These are phyloP conservation scores for Danio rerio DNA, from an alignment of 2,113 vertebrate species.

Conservation along the genomic window GRCz12tu NC_133189.1:44644001-44644500, in stretches of 20 bases:
- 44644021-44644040: not conserved
- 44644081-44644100: not conserved
- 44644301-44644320: slow-evolving; percentile 27
- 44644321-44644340: not conserved
- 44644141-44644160: not conserved
- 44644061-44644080: not conserved
- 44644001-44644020: not conserved
- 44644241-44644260: not conserved
- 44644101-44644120: not conserved
- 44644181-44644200: slow-evolving; percentile 14
- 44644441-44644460: slow-evolving; percentile 25
- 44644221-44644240: slow-evolving; percentile 9
- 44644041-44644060: not conserved
- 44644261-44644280: slow-evolving; percentile 16
- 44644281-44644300: slow-evolving; percentile 16
- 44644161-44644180: slow-evolving; percentile 22
- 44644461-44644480: slow-evolving; percentile 33
- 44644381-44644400: slow-evolving; percentile 36
- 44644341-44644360: slow-evolving; percentile 31
- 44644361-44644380: slow-evolving; percentile 50
- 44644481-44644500: slow-evolving; percentile 41
- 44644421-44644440: slow-evolving; percentile 3
- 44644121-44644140: slow-evolving; percentile 15
- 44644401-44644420: slow-evolving; percentile 40
- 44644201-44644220: slow-evolving; percentile 32